phyloP scores from a whole-genome alignment of 1,140 invertebrate species.

The Mactra quadrangularis region DNA sequence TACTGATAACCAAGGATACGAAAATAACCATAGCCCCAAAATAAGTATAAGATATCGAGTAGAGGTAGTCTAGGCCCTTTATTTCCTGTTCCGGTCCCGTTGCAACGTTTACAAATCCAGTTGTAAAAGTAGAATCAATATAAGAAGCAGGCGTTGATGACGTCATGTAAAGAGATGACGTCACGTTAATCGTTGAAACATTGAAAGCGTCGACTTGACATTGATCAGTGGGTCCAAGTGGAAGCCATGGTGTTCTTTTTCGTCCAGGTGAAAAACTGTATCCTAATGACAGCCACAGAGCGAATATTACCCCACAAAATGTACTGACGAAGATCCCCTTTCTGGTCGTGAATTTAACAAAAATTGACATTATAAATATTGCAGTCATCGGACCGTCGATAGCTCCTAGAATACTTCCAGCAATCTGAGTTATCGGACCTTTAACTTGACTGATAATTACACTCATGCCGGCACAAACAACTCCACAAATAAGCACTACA shows the following conservation, averaged over 20 bases:
- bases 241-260: conserved; percentile 9
- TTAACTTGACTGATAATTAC: neutral
- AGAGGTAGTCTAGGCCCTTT: conserved; percentile 1
- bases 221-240: conserved; percentile 34
- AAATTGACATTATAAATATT: conserved; percentile 44
- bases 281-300: conserved; percentile 28
- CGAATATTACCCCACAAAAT: neutral
- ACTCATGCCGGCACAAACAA: neutral
- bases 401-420: neutral
- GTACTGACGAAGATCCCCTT: conserved; percentile 4
- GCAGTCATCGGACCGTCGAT: conserved; percentile 14
- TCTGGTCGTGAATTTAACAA: conserved; percentile 27
- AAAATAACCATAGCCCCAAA: neutral
- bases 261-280: conserved; percentile 21
- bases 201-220: no score
- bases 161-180: neutral
- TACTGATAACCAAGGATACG: neutral
- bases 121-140: neutral
- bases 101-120: no score
- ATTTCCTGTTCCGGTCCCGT: no score
- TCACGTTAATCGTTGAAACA: no score
- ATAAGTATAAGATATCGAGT: conserved; percentile 16
- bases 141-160: neutral
- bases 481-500: conserved; percentile 1
- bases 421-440: conserved; percentile 37